Conservation (phyloP, 2,888 invertebrate genomes). For the Hyppa rectilinea region DNA sequence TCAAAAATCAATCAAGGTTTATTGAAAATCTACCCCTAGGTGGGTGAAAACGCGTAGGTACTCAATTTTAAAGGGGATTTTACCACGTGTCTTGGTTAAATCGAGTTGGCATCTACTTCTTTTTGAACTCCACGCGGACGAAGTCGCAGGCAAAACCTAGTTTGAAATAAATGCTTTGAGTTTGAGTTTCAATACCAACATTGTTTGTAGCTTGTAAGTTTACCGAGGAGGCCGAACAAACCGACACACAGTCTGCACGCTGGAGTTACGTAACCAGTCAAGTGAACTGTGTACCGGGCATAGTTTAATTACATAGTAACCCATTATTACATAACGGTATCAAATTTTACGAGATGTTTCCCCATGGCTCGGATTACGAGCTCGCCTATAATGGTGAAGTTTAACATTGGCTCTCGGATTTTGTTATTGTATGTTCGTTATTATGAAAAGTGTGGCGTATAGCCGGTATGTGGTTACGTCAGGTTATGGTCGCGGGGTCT, state of each 20-base stretch:
- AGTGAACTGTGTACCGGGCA: constrained; percentile 47
- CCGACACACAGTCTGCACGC: not conserved
- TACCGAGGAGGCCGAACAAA: not conserved
- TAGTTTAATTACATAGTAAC: constrained; percentile 38
- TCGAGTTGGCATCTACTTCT: too few species aligned
- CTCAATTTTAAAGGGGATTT: too few species aligned
- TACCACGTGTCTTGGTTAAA: too few species aligned
- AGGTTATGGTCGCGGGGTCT: not conserved
- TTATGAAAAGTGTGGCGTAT: constrained; percentile 18
- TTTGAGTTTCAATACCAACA: too few species aligned
- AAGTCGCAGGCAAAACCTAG: too few species aligned
- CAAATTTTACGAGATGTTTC: constrained; percentile 43
- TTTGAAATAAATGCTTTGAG: too few species aligned
- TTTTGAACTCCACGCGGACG: too few species aligned
- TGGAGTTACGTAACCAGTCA: constrained; percentile 36
- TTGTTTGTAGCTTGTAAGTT: not conserved
- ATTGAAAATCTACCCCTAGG: too few species aligned
- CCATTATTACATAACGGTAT: constrained; percentile 44
- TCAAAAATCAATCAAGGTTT: too few species aligned
- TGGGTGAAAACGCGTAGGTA: too few species aligned
- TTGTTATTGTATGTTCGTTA: constrained; percentile 20
- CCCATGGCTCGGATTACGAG: constrained; percentile 16
- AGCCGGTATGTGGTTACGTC: constrained; percentile 16
- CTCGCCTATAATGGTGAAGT: constrained; percentile 8
- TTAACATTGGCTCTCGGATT: constrained; percentile 7